Evolutionary conservation across 2,797 vertebrate species (phyloP).

Genomic region (Gobio occitaniae): DNA sequence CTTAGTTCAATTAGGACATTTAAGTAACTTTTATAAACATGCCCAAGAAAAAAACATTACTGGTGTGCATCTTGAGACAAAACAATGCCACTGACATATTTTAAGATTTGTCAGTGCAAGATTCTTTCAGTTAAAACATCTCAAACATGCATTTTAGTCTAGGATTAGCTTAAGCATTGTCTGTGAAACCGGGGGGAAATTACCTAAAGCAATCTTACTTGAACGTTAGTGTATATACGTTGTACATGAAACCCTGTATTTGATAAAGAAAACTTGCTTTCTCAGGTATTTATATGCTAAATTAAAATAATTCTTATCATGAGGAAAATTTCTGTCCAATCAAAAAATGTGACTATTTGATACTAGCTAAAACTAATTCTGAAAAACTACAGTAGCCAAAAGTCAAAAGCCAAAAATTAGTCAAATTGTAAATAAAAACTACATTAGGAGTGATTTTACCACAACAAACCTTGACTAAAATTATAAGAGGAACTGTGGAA

Average conservation of each 20-base stretch:
- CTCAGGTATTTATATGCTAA: background rate
- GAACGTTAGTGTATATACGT: background rate
- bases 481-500: background rate
- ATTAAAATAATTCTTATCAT: background rate
- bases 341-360: background rate
- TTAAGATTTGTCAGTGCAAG: too few relatives aligned
- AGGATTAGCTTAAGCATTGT: too few relatives aligned
- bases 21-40: too few relatives aligned
- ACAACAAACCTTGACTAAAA: background rate
- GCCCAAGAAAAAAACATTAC: too few relatives aligned
- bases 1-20: too few relatives aligned
- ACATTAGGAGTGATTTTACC: background rate
- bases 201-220: background rate
- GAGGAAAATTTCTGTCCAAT: background rate
- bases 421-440: background rate
- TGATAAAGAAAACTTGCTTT: background rate
- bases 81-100: too few relatives aligned
- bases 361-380: background rate
- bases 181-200: too few relatives aligned
- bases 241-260: background rate
- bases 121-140: too few relatives aligned
- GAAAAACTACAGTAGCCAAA: background rate
- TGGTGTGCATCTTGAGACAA: too few relatives aligned
- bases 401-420: background rate
- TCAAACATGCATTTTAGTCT: background rate